Conservation (phyloP, 2,888 invertebrate species). For the Rhabditoides inermis region DNA sequence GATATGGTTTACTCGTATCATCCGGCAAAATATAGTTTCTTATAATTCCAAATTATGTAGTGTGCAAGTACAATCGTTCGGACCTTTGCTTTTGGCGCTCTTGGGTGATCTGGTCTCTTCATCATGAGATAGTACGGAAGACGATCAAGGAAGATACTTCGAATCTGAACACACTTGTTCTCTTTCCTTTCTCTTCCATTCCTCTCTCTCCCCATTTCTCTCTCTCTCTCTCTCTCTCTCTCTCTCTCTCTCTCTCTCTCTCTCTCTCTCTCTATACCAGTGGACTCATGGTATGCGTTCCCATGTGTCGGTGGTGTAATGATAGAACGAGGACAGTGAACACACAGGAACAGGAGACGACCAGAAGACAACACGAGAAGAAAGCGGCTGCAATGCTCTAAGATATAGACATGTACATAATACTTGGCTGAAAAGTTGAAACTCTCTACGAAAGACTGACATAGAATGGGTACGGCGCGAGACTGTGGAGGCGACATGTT, state of each 20-base stretch:
- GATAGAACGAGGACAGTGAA: constrained; percentile 30
- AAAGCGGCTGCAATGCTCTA: constrained; percentile 29
- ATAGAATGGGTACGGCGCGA: constrained; percentile 27
- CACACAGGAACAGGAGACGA: constrained; percentile 32
- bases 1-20: too few relatives aligned
- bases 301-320: constrained; percentile 24
- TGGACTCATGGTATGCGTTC: constrained; percentile 23
- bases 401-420: background rate
- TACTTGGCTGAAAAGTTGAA: background rate
- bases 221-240: too few relatives aligned
- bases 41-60: too few relatives aligned
- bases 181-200: too few relatives aligned
- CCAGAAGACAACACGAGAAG: constrained; percentile 33
- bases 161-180: too few relatives aligned
- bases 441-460: constrained; percentile 5
- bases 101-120: constrained; percentile 29
- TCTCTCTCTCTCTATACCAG: too few relatives aligned
- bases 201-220: too few relatives aligned
- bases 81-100: constrained; percentile 30
- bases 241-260: too few relatives aligned
- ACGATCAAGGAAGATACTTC: constrained; percentile 31
- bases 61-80: too few relatives aligned
- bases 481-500: constrained; percentile 32
- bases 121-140: constrained; percentile 28
- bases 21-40: too few relatives aligned